Conservation (phyloP, 2,113 vertebrate genomes). For the Eonycteris spelaea region DNA sequence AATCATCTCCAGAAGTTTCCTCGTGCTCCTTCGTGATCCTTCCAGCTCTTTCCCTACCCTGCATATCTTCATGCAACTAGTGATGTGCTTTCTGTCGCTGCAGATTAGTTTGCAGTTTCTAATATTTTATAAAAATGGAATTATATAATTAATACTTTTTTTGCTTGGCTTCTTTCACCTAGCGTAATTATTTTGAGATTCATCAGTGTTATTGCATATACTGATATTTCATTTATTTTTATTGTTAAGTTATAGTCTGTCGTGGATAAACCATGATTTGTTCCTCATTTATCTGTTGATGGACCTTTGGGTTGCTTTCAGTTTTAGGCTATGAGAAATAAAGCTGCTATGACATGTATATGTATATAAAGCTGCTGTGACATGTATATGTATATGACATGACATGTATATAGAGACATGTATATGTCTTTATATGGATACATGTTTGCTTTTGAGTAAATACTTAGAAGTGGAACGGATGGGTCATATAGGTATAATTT, state of each 20-base stretch:
- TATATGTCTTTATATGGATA: neutral
- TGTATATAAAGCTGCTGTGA: no score
- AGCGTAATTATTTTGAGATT: neutral
- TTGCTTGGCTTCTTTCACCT: neutral
- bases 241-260: neutral
- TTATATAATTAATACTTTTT: neutral
- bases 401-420: neutral
- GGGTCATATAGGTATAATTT: neutral
- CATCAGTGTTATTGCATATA: neutral
- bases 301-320: neutral
- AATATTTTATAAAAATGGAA: slow-evolving; percentile 37
- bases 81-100: neutral
- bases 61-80: neutral
- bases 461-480: slow-evolving; percentile 5
- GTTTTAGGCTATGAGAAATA: neutral
- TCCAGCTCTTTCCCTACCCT: neutral
- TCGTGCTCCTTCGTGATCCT: neutral
- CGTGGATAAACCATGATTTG: neutral
- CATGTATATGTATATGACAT: no score
- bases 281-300: neutral
- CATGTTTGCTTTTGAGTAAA: neutral
- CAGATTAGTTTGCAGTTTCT: slow-evolving; percentile 4
- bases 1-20: neutral
- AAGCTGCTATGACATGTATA: neutral
- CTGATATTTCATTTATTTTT: neutral